Evolutionary conservation across 2,888 invertebrate species (phyloP).

Genomic region (Phalera bucephala): DNA sequence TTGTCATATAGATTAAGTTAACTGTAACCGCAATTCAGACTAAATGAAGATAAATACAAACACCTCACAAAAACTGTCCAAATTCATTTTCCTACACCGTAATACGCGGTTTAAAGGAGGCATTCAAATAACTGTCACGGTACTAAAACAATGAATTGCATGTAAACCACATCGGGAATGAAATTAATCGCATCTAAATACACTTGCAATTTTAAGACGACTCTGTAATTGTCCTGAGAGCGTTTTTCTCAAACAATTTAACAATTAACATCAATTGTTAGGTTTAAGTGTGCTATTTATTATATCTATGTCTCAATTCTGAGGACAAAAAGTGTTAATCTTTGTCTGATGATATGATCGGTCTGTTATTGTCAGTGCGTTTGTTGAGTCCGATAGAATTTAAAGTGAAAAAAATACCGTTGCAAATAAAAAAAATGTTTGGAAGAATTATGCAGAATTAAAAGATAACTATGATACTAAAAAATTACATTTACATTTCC

Average conservation of each 20-base stretch:
- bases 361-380: conserved; percentile 4
- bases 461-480: too few relatives aligned
- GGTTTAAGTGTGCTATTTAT: conserved; percentile 42
- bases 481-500: too few relatives aligned
- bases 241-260: conserved; percentile 46
- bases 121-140: neutral
- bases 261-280: conserved; percentile 55
- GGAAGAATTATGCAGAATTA: too few relatives aligned
- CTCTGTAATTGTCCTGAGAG: conserved; percentile 41
- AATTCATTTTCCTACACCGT: too few relatives aligned
- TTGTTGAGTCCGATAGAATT: too few relatives aligned
- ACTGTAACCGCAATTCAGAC: too few relatives aligned
- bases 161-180: neutral
- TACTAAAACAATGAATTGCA: neutral
- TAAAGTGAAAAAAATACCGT: too few relatives aligned
- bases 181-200: conserved; percentile 1
- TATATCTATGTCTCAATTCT: conserved; percentile 29
- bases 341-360: neutral
- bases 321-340: conserved; percentile 14
- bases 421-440: too few relatives aligned
- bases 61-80: too few relatives aligned
- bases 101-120: too few relatives aligned
- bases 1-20: too few relatives aligned
- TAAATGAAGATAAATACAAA: too few relatives aligned
- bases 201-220: conserved; percentile 22